Base-by-base conservation (phyloP, 1,140 invertebrate genomes). In the Micrasema longulum region DNA sequence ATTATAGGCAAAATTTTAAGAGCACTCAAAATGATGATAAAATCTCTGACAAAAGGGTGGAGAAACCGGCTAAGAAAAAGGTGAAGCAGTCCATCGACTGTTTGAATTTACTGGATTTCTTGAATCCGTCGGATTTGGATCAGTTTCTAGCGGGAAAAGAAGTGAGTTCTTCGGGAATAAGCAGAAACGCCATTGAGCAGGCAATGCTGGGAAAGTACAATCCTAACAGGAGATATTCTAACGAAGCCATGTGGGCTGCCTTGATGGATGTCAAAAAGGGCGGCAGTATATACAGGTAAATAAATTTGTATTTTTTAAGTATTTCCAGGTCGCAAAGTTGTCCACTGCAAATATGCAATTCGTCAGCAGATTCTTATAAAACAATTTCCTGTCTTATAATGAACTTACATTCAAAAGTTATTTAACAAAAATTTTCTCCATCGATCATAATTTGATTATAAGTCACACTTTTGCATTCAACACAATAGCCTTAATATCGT, bases 181-280 rank as follows among this genome's bases (percentile, higher is more conserved):
- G 82, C 7, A 73, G 84, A 6, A 84, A 84, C 60, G 83, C 84
- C 35, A 68, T 85, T 47, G 84, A 85, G 55, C 76, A 83, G 35
- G 83, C 83, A 0, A 85, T 85, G 84, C 84, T 85, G 84, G 84
- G 84, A 0, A 85, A 85, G 62, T 85, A 83, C 20, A 85, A 85
- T 45, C 84, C 84, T 5, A 85, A 85, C 57, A 71, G 84, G 11
- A 72, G 84, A 12, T 76, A 76, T 62, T 76, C 75, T 16, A 74
- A 76, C 41, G 57, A 72, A 41, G 75, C 75, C 36, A 76, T 78
- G 60, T 78, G 76, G 72, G 75, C 77, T 5, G 78, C 85, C 18
- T 76, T 87, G 9, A 84, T 86, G 84, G 85, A 86, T 64, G 85
- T 87, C 0, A 86, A 86, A 71, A 81, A 82, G 67, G 85, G 85